phyloP scores from a whole-genome alignment of 2,888 invertebrate species.

The Toxonevra muliebris region DNA sequence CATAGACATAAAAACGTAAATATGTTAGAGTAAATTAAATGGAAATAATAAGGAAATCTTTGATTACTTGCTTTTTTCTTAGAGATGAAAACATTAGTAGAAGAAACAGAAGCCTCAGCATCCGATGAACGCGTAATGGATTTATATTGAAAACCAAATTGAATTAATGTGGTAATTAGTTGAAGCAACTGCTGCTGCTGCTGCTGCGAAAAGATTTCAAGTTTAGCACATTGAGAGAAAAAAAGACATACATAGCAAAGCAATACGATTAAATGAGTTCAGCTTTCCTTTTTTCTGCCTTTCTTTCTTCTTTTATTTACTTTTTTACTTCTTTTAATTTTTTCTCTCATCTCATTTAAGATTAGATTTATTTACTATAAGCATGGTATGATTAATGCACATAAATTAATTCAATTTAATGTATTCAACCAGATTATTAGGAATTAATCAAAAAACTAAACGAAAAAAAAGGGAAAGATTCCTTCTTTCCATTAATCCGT shows the following conservation, averaged over 20 bases:
- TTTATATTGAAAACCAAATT: slow-evolving; percentile 46
- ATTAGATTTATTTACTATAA: slow-evolving; percentile 10
- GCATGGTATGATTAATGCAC: slow-evolving; percentile 51
- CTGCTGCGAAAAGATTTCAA: slow-evolving; percentile 43
- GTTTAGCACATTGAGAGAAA: neutral
- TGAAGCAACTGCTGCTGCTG: slow-evolving; percentile 51
- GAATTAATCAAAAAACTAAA: slow-evolving; percentile 1
- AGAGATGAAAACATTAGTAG: neutral
- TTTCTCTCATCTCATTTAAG: neutral
- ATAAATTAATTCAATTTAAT: slow-evolving; percentile 50
- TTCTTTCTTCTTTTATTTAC: neutral
- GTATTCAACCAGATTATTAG: slow-evolving; percentile 31
- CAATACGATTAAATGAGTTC: slow-evolving; percentile 22
- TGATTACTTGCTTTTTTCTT: too few relatives aligned
- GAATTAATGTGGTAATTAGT: slow-evolving; percentile 63
- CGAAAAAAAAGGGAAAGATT: too few relatives aligned
- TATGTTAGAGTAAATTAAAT: neutral
- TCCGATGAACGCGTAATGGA: neutral
- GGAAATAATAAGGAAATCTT: too few relatives aligned
- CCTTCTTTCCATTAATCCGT: too few relatives aligned
- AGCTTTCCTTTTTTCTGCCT: neutral
- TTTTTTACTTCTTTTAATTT: neutral
- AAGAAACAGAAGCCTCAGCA: neutral
- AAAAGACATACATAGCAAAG: slow-evolving; percentile 19
- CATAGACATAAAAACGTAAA: neutral